These are phyloP conservation scores for Dryomyza anilis DNA, from an alignment of 2,888 invertebrate genomes.

Conservation along the genomic window DNA sequence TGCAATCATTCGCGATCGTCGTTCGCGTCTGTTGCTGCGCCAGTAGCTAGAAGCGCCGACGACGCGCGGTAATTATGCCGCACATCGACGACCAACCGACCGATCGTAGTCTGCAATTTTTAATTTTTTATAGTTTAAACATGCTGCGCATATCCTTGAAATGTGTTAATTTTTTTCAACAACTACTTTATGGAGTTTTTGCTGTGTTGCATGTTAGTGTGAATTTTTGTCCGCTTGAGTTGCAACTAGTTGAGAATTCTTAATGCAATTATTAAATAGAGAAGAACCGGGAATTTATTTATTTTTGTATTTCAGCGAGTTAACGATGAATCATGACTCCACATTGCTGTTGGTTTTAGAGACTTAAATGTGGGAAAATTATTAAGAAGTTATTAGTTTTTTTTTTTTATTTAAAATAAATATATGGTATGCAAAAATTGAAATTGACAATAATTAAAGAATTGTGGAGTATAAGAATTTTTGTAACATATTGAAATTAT, in stretches of 20 bases:
- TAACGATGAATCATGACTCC: too few species aligned
- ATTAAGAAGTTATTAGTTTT: too few species aligned
- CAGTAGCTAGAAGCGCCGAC: not conserved
- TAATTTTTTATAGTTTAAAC: slow-evolving; percentile 15
- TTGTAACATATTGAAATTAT: too few species aligned
- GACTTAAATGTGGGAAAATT: too few species aligned
- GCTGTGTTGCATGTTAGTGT: not conserved
- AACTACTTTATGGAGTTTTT: not conserved
- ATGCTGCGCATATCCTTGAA: slow-evolving; percentile 23
- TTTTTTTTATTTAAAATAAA: too few species aligned
- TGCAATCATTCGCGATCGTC: not conserved
- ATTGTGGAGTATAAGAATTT: too few species aligned
- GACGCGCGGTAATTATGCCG: not conserved
- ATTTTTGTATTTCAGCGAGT: too few species aligned
- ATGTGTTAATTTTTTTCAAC: slow-evolving; percentile 13
- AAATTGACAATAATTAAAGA: too few species aligned
- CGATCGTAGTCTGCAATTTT: too few species aligned
- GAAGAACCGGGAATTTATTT: not conserved
- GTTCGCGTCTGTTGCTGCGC: not conserved
- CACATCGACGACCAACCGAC: not conserved
- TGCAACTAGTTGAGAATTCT: not conserved
- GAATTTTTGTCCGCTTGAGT: slow-evolving; percentile 4
- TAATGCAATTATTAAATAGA: slow-evolving; percentile 1
- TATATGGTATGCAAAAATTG: too few species aligned
- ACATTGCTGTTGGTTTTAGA: too few species aligned